Percentiles rank a stretch among this genome's conserved stretches.
Conservation (phyloP, 1,140 invertebrate species). For the Cotesia chilonis region DNA sequence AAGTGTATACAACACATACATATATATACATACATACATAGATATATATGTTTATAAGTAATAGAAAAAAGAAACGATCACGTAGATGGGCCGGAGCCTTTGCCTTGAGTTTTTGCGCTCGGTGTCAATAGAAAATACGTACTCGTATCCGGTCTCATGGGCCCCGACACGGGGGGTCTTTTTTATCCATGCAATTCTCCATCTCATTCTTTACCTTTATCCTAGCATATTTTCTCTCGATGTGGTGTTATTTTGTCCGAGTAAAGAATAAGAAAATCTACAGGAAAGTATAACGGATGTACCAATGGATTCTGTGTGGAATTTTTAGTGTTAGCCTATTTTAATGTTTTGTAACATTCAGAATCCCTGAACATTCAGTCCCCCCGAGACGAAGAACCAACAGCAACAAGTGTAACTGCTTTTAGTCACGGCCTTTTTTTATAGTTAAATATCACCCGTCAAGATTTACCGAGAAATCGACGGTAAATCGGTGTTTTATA, state of each 20-base stretch:
- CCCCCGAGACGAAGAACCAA: not conserved
- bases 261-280: too few species aligned
- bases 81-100: constrained; percentile 14
- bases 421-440: constrained; percentile 37
- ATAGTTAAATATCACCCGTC: constrained; percentile 7
- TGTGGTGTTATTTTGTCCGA: not conserved
- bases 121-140: constrained; percentile 48
- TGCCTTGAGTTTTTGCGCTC: constrained; percentile 6
- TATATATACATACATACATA: too few species aligned
- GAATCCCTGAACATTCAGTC: constrained; percentile 12
- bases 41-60: not conserved
- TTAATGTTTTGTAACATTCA: constrained; percentile 6
- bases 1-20: constrained; percentile 12
- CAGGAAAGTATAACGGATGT: too few species aligned
- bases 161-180: constrained; percentile 37
- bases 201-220: constrained; percentile 29
- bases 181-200: constrained; percentile 4
- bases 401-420: constrained; percentile 50
- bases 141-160: constrained; percentile 42
- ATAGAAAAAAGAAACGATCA: too few species aligned
- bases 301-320: too few species aligned
- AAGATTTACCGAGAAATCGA: constrained; percentile 36
- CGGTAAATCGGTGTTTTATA: constrained; percentile 25
- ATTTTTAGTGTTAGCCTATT: not conserved
- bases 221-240: not conserved